A percentile compares a stretch with the other conserved stretches of the same genome.
phyloP scores from a whole-genome alignment of 2,797 vertebrate species.

The Phrynocephalus guinanensis region DNA sequence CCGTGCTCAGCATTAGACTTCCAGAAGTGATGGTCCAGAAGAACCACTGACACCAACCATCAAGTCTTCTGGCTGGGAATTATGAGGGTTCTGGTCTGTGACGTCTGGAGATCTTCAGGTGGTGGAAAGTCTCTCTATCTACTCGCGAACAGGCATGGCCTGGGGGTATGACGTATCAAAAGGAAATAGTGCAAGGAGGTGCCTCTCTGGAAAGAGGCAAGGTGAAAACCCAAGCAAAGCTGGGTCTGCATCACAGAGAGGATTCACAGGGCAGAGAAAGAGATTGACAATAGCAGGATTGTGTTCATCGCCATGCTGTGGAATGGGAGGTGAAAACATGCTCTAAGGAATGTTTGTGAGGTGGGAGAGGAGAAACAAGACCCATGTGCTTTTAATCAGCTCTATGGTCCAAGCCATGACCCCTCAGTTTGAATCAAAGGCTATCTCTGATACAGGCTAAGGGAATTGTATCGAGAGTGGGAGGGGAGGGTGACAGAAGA shows the following conservation, averaged over 20 bases:
- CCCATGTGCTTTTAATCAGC: slow-evolving; percentile 45
- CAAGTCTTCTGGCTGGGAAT: background rate
- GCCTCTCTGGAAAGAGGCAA: background rate
- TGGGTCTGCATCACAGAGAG: background rate
- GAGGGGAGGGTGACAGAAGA: background rate
- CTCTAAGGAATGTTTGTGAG: slow-evolving; percentile 51
- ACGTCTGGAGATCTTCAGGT: background rate
- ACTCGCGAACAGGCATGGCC: background rate
- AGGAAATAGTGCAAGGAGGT: background rate
- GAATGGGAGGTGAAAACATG: slow-evolving; percentile 61
- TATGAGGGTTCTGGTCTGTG: background rate
- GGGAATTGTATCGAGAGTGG: background rate
- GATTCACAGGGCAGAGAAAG: background rate
- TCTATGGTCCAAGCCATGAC: slow-evolving; percentile 22
- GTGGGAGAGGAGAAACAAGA: slow-evolving; percentile 15
- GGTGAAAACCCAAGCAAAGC: background rate
- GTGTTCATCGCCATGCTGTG: background rate
- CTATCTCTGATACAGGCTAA: background rate
- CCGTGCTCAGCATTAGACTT: background rate
- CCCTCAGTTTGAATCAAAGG: slow-evolving; percentile 33
- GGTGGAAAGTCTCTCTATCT: background rate
- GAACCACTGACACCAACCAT: background rate
- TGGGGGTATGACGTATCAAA: background rate
- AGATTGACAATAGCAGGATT: background rate
- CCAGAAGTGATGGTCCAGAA: background rate